A percentile compares a stretch with the other conserved stretches of the same genome.
These are phyloP conservation scores for Spilogale gracilis DNA, from an alignment of 2,113 vertebrate species.

Conservation along the genomic window DNA sequence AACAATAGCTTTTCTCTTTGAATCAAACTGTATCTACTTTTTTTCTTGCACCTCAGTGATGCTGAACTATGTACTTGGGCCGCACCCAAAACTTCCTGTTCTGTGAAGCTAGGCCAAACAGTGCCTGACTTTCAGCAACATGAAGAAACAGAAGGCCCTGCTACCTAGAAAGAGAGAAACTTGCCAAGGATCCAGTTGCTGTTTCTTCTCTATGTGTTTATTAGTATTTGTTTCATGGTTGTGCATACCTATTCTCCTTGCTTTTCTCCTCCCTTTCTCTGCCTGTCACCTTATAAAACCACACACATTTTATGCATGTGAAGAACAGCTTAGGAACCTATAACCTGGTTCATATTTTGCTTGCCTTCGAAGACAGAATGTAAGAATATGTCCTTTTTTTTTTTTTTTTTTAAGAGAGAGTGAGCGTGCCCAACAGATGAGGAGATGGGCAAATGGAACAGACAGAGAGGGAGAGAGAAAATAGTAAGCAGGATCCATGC, in stretches of 20 bases:
- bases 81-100: background rate
- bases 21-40: constrained; percentile 6
- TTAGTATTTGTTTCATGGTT: background rate
- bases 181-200: background rate
- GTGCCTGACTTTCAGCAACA: background rate
- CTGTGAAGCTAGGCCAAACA: background rate
- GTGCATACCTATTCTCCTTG: background rate
- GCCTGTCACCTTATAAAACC: background rate
- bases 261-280: background rate
- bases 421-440: background rate
- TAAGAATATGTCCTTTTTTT: background rate
- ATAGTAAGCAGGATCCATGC: background rate
- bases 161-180: background rate
- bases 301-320: background rate
- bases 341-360: background rate
- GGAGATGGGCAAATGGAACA: background rate
- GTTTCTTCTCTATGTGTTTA: background rate
- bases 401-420: background rate
- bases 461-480: background rate
- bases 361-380: background rate
- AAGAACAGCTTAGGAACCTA: background rate
- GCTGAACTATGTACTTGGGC: background rate
- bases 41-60: background rate
- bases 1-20: constrained; percentile 5
- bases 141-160: background rate